Evolutionary conservation across 1,140 invertebrate genomes (phyloP).

Genomic region (Adelges cooleyi): DNA sequence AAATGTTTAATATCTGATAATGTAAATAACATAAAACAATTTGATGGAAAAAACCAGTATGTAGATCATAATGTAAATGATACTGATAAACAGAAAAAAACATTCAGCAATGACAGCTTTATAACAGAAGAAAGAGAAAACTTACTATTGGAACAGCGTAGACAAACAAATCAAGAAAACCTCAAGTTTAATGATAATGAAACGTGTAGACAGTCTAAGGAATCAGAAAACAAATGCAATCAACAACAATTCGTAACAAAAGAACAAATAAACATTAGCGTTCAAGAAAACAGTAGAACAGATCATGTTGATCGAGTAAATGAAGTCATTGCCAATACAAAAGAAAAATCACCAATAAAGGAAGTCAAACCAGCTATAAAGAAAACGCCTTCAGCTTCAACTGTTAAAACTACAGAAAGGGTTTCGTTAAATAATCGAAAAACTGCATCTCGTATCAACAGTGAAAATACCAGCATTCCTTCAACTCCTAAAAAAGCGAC

Average conservation of each 20-base stretch:
- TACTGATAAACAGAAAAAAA: too few species aligned
- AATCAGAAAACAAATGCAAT: constrained; percentile 1
- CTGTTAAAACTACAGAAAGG: not conserved
- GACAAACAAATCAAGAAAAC: too few species aligned
- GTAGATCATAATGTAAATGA: not conserved
- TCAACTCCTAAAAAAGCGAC: not conserved
- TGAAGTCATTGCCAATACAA: not conserved
- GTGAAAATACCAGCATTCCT: too few species aligned
- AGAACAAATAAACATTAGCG: not conserved
- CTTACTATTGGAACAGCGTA: too few species aligned
- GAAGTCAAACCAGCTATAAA: not conserved
- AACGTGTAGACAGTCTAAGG: too few species aligned
- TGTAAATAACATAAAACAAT: not conserved
- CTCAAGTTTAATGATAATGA: too few species aligned
- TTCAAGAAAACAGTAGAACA: too few species aligned
- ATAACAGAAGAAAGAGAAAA: too few species aligned
- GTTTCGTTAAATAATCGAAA: not conserved
- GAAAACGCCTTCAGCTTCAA: not conserved
- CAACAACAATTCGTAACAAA: constrained; percentile 9
- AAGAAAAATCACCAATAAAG: constrained; percentile 17
- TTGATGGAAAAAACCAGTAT: not conserved
- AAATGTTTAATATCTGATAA: not conserved
- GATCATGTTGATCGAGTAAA: too few species aligned
- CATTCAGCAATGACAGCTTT: too few species aligned
- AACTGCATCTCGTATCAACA: not conserved